Percentiles rank a stretch among this genome's conserved stretches.
Conservation (phyloP, 35 echinoderm and acorn worm genomes). For the Heliocidaris tuberculata region DNA sequence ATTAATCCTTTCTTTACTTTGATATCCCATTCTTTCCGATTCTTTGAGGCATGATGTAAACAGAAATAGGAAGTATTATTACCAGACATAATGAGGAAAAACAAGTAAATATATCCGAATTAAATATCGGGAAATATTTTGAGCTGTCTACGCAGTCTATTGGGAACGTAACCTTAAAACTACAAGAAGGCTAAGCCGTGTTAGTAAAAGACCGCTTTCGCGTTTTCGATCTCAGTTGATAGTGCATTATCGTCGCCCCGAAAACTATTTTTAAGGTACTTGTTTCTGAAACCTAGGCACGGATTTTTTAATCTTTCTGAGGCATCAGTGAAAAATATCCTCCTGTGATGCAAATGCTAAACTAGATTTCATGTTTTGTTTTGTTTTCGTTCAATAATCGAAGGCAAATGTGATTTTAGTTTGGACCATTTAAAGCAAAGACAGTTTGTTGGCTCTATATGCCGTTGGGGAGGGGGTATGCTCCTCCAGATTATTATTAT, state of each 20-base stretch:
- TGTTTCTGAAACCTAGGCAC: background rate
- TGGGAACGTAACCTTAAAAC: background rate
- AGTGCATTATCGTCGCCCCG: background rate
- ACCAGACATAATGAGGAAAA: background rate
- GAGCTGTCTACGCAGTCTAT: background rate
- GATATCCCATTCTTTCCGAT: conserved; percentile 1
- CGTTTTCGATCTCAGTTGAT: background rate
- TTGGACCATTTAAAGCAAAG: too few species aligned
- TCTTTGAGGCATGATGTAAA: background rate
- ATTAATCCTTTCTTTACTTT: background rate
- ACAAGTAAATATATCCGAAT: conserved; percentile 3
- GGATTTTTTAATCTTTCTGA: background rate
- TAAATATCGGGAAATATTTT: background rate
- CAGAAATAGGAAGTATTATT: conserved; percentile 18
- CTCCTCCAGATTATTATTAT: too few species aligned
- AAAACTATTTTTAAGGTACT: background rate
- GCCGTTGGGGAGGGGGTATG: too few species aligned
- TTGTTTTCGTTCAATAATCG: too few species aligned
- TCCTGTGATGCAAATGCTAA: too few species aligned
- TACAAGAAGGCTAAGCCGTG: background rate
- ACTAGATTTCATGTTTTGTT: too few species aligned
- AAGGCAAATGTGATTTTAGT: too few species aligned
- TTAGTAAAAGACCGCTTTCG: background rate
- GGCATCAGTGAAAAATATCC: too few species aligned
- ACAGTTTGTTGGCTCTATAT: too few species aligned